Evolutionary conservation across 2,113 vertebrate genomes (phyloP).

Genomic region (Salvelinus fontinalis): DNA sequence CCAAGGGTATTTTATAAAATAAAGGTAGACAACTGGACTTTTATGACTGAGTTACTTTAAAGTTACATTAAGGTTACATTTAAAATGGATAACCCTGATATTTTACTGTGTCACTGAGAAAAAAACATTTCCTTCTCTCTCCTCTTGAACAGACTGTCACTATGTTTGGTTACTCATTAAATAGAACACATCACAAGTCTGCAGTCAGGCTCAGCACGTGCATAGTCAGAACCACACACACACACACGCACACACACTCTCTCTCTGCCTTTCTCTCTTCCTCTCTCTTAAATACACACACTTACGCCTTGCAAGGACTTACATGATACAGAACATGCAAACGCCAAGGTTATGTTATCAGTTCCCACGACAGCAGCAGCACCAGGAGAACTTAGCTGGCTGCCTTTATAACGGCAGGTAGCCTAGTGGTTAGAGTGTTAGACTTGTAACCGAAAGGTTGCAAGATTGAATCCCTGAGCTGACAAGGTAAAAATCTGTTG

Average conservation of each 20-base stretch:
- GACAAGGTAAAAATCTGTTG: too few species aligned
- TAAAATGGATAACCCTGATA: neutral
- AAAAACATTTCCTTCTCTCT: neutral
- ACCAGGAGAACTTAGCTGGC: constrained; percentile 30
- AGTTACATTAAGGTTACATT: too few species aligned
- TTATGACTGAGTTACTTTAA: neutral
- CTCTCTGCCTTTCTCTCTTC: neutral
- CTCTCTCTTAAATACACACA: neutral
- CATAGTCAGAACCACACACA: constrained; percentile 11
- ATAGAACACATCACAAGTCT: constrained; percentile 19
- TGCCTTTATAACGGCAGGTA: constrained; percentile 33
- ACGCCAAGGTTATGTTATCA: constrained; percentile 41
- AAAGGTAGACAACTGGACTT: neutral
- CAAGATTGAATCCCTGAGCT: too few species aligned
- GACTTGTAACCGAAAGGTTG: too few species aligned
- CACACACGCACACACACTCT: neutral
- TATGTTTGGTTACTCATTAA: constrained; percentile 29
- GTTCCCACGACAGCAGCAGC: constrained; percentile 6
- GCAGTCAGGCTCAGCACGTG: constrained; percentile 26
- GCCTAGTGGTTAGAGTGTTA: too few species aligned
- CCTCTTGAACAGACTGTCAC: constrained; percentile 15
- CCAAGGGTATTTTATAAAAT: too few species aligned
- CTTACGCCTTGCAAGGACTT: constrained; percentile 28
- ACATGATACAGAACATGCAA: constrained; percentile 43
- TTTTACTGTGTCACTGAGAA: neutral